Evolutionary conservation across 2,113 vertebrate species (phyloP).

Genomic region (Clinocottus analis): DNA sequence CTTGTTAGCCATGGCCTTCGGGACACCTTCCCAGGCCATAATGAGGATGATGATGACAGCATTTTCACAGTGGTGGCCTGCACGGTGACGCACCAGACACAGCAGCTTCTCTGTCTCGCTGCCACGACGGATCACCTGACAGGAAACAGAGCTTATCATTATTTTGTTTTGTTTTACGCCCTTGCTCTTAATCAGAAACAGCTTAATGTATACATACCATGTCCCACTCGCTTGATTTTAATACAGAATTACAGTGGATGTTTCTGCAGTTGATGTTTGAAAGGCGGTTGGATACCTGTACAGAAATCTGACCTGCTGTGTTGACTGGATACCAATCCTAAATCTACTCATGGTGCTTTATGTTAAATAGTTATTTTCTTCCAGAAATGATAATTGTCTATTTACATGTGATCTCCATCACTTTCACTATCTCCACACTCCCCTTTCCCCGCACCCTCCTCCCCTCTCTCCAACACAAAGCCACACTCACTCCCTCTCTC

Average conservation of each 20-base stretch:
- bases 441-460: neutral
- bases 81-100: constrained; percentile 92
- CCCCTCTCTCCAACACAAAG: neutral
- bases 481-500: neutral
- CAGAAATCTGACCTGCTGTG: constrained; percentile 13
- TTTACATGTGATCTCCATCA: neutral
- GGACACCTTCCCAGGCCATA: constrained; percentile 97
- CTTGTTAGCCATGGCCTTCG: constrained; percentile 88
- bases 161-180: constrained; percentile 9
- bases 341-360: neutral
- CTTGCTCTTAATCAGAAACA: neutral
- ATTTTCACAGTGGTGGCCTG: constrained; percentile 94
- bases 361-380: neutral
- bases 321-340: neutral
- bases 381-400: neutral
- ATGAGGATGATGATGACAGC: constrained; percentile 96
- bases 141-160: constrained; percentile 12
- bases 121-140: constrained; percentile 92
- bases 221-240: neutral
- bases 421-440: constrained; percentile 7
- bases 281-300: neutral
- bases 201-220: neutral
- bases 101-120: constrained; percentile 93
- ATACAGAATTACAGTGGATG: neutral
- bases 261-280: neutral